Evolutionary conservation across 2,797 vertebrate species (phyloP).

Genomic region (Etheostoma nigrum): DNA sequence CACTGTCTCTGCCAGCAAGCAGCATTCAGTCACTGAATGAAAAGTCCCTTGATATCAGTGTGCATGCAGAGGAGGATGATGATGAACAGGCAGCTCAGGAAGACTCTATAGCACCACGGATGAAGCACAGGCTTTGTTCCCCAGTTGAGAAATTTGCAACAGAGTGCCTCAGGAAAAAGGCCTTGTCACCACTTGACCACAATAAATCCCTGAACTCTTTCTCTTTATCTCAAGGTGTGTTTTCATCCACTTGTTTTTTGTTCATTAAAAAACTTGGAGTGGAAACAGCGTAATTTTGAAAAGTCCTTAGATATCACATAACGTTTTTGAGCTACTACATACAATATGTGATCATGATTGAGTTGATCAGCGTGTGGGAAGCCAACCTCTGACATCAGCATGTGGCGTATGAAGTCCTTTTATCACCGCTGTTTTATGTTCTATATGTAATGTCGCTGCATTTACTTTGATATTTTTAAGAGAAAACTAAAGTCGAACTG

Average conservation of each 20-base stretch:
- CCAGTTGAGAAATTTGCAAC: constrained; percentile 5
- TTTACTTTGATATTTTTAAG: no score
- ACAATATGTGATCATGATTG: no score
- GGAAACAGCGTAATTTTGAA: no score
- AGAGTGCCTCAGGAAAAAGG: background rate
- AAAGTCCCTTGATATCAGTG: constrained; percentile 3
- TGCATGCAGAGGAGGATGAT: constrained; percentile 19
- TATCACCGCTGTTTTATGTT: no score
- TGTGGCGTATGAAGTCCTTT: no score
- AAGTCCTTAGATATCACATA: background rate
- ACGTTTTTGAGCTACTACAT: no score
- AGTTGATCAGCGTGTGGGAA: no score
- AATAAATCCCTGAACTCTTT: background rate
- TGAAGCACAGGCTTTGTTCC: background rate
- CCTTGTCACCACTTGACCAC: constrained; percentile 6
- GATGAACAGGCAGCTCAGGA: constrained; percentile 5
- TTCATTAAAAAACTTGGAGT: no score
- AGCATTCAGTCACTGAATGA: background rate
- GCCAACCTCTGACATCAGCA: no score
- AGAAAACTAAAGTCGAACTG: no score
- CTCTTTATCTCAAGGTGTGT: background rate
- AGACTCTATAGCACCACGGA: background rate
- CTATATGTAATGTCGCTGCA: no score
- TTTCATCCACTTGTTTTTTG: background rate
- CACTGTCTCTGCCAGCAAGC: constrained; percentile 4